Evolutionary conservation across 2,797 vertebrate species (phyloP), one percentile per base, ranked within the genome.

Genomic region (Arrhamphus sclerolepis): DNA sequence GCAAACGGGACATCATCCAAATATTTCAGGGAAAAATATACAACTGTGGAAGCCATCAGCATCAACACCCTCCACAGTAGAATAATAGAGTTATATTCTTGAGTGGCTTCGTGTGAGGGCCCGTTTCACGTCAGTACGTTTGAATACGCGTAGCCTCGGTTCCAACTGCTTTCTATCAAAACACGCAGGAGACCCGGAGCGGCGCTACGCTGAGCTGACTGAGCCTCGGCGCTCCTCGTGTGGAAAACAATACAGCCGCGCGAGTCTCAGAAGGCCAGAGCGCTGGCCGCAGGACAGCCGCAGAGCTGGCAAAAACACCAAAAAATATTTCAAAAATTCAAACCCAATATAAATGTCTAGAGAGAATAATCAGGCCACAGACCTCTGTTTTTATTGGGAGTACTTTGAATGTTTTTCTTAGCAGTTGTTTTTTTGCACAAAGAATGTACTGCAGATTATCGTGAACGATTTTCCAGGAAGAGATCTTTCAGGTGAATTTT

Each of bases 61-160:
- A 28, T 51, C 8, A 4, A n/a, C n/a, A n/a, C n/a, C n/a, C n/a
- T n/a, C n/a, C n/a, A n/a, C n/a, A n/a, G n/a, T n/a, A n/a, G n/a
- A n/a, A n/a, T n/a, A n/a, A n/a, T n/a, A n/a, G n/a, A n/a, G n/a
- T n/a, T n/a, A n/a, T n/a, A n/a, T 59, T 64, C 11, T 11, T 51
- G 48, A 80, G 66, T 5, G 63, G 58, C 58, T 65, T 58, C 56
- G 65, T 64, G 74, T 40, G 61, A 74, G 51, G 64, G 57, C 39
- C 31, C 26, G 72, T 65, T 74, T 84, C 84, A 80, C 34, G 34
- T 64, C 77, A 79, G 62, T 56, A n/a, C 56, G 17, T 62, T 51
- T 58, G 74, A 51, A 62, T 41, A 62, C 26, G 56, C 2, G 62
- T n/a, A n/a, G 52, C 76, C 63, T 16, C 16, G 10, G 54, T 63